Evolutionary conservation across 2,888 invertebrate genomes (phyloP).

Genomic region (Torymus tubicola): DNA sequence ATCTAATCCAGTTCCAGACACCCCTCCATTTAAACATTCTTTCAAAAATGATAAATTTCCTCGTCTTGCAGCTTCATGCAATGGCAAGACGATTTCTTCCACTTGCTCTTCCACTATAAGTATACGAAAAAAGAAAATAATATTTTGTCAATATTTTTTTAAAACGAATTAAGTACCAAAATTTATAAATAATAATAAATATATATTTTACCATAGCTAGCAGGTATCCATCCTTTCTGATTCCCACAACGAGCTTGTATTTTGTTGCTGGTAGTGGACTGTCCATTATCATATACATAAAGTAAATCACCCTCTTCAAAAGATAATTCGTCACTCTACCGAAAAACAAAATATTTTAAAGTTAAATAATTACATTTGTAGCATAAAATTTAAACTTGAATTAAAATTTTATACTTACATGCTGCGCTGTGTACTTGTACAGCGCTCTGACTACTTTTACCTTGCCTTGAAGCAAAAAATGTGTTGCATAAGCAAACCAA

Average conservation of each 20-base stretch:
- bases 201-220: slow-evolving; percentile 78
- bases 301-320: slow-evolving; percentile 82
- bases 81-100: slow-evolving; percentile 80
- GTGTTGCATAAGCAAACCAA: slow-evolving; percentile 26
- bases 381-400: background rate
- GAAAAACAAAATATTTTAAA: slow-evolving; percentile 43
- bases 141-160: background rate
- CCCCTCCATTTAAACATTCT: slow-evolving; percentile 80
- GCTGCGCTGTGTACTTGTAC: slow-evolving; percentile 79
- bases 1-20: slow-evolving; percentile 82
- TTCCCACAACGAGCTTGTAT: slow-evolving; percentile 80
- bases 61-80: slow-evolving; percentile 83
- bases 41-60: slow-evolving; percentile 80
- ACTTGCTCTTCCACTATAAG: slow-evolving; percentile 78
- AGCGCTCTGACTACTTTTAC: slow-evolving; percentile 80
- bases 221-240: slow-evolving; percentile 79
- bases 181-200: background rate
- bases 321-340: slow-evolving; percentile 80
- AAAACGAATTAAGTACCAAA: slow-evolving; percentile 11
- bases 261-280: slow-evolving; percentile 76
- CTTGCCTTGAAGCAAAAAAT: slow-evolving; percentile 72
- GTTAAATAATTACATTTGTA: background rate
- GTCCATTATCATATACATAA: slow-evolving; percentile 78
- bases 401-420: slow-evolving; percentile 73
- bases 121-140: slow-evolving; percentile 15